These are phyloP conservation scores for Phaetusa simplex DNA, from an alignment of 2,113 vertebrate genomes.

Conservation along the genomic window DNA sequence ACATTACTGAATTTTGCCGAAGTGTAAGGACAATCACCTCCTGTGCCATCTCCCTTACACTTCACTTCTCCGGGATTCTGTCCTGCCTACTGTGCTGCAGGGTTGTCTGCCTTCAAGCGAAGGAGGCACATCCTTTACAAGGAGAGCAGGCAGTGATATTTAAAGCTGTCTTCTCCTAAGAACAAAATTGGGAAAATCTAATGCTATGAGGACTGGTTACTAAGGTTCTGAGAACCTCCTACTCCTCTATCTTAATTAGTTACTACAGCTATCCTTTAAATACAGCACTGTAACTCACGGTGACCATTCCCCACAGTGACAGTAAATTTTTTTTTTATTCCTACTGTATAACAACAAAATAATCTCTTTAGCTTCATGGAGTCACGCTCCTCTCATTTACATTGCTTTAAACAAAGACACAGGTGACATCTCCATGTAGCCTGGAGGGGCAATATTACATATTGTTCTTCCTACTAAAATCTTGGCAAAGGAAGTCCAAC, in stretches of 20 bases:
- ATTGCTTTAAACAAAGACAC: background rate
- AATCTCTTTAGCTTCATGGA: background rate
- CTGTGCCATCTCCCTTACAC: background rate
- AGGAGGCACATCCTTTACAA: background rate
- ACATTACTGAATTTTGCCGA: background rate
- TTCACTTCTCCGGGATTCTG: background rate
- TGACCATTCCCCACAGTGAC: background rate
- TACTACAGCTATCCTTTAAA: background rate
- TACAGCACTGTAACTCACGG: background rate
- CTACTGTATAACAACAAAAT: background rate
- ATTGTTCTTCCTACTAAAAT: background rate
- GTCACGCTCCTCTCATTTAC: background rate
- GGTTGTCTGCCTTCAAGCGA: background rate
- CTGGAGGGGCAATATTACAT: fast-evolving
- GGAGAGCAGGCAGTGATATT: background rate
- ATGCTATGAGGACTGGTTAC: background rate
- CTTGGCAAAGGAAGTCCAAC: background rate
- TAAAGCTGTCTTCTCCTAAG: background rate
- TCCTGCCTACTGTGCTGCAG: background rate
- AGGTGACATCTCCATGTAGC: background rate
- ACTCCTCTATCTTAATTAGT: background rate
- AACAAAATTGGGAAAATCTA: background rate
- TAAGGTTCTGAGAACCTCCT: background rate
- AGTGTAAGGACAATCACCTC: background rate
- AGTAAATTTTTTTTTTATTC: background rate